Conservation (phyloP, 1,140 invertebrate genomes). For the Solenopsis fugax region DNA sequence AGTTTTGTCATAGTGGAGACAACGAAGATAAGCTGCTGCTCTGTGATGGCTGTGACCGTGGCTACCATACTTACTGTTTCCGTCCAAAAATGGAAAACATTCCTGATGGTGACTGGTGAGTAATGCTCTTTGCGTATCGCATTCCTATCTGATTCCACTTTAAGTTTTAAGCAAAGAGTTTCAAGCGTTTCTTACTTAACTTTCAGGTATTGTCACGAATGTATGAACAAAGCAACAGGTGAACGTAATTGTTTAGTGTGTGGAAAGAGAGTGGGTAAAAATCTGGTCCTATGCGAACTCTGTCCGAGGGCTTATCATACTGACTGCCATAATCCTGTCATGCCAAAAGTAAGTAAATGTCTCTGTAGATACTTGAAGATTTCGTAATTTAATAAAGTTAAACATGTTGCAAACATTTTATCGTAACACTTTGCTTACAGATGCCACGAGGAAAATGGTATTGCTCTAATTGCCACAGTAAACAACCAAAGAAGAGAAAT, state of each 20-base stretch:
- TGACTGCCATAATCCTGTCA: constrained; percentile 95
- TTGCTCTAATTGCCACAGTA: constrained; percentile 93
- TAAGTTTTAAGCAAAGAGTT: not conserved
- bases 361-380: not conserved
- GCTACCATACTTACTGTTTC: constrained; percentile 99
- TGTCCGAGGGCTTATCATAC: constrained; percentile 97
- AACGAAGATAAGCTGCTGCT: constrained; percentile 97
- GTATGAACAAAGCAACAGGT: constrained; percentile 97
- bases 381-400: not conserved
- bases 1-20: constrained; percentile 98
- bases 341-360: constrained; percentile 90
- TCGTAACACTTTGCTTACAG: constrained; percentile 80
- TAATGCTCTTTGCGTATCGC: constrained; percentile 36
- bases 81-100: constrained; percentile 98
- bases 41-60: constrained; percentile 99
- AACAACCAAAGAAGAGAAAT: constrained; percentile 92
- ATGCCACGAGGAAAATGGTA: constrained; percentile 95
- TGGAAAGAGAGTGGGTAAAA: constrained; percentile 92
- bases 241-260: constrained; percentile 96
- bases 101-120: constrained; percentile 98
- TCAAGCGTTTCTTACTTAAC: not conserved
- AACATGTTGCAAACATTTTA: not conserved
- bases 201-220: constrained; percentile 96
- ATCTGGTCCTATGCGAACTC: constrained; percentile 94
- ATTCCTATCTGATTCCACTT: constrained; percentile 22